Evolutionary conservation across 1,140 invertebrate species (phyloP), one percentile per base, ranked within the genome.

Genomic region (Phenacoccus solenopsis): DNA sequence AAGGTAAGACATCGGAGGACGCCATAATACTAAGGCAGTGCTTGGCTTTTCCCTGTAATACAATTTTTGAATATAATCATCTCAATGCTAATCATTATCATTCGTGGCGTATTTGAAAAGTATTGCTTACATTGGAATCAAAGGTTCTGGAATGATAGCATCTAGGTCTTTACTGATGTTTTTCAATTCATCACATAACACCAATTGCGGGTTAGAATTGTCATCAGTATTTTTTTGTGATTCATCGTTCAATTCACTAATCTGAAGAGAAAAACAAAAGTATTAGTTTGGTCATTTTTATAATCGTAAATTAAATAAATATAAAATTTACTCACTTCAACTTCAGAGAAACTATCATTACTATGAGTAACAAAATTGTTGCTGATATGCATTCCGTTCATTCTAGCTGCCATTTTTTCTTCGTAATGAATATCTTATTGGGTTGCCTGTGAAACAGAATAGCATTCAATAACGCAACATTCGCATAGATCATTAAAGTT

Each of bases 351-450:
- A 64, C 25, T 64, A 9, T 25, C 3, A 22, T 10, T 64, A 25
- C 16, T 64, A 68, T 72, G 30, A 32, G 32, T 9, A 9, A 57
- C 20, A 70, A 70, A 70, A 20, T 56, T 21, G 21, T 59, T 20
- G 28, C 81, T 84, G 71, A 91, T 89, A 73, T 89, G 87, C 24
- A 91, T 78, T 30, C 85, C 83, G 73, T 82, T 85, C 71, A 91
- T 84, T 75, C 89, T 87, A 38, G 86, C 87, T 20, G 88, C 84
- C 84, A 91, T 90, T 78, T 88, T 88, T 76, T 90, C 88, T 77
- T 90, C 88, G 88, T 89, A 72, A 90, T 90, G n/a, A 87, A 81
- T 74, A 88, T 87, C 77, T 91, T 91, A n/a, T 79, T 75, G 22
- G 84, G 84, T 24, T 64, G 59, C 20, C 59, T 64, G 20, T 5